Percentiles rank a stretch among this genome's conserved stretches.
Conservation (phyloP, 92 coral and sea anemone genomes). For the Pocillopora grandis region DNA sequence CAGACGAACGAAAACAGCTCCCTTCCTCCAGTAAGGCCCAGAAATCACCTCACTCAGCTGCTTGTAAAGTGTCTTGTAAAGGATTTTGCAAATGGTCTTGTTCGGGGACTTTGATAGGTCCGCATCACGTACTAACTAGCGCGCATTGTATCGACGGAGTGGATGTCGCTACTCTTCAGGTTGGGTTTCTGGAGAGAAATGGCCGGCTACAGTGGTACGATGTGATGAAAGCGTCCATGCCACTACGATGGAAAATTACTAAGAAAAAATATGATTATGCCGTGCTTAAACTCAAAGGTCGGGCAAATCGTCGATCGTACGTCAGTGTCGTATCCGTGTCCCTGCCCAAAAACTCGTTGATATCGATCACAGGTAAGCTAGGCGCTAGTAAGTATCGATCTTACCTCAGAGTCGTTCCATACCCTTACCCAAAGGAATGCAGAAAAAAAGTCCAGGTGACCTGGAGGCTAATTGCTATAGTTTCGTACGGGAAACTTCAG, state of each 20-base stretch:
- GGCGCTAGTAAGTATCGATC: background rate
- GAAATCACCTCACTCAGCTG: constrained; percentile 58
- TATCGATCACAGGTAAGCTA: constrained; percentile 48
- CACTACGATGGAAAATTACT: constrained; percentile 28
- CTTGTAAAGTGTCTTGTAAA: constrained; percentile 71
- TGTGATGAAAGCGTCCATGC: constrained; percentile 38
- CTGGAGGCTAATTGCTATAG: no score
- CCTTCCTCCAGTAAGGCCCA: constrained; percentile 49
- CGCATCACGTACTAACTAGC: constrained; percentile 79
- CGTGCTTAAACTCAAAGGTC: constrained; percentile 41
- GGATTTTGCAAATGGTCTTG: constrained; percentile 66
- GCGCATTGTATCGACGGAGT: constrained; percentile 74
- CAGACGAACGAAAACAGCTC: constrained; percentile 42
- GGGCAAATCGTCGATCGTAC: constrained; percentile 29
- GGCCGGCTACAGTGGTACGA: constrained; percentile 61
- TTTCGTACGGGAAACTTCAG: no score
- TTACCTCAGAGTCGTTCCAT: no score
- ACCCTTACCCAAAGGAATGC: no score
- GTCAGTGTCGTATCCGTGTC: constrained; percentile 19
- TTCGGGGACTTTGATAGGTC: constrained; percentile 69
- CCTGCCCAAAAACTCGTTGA: constrained; percentile 15
- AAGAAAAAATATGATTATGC: constrained; percentile 50
- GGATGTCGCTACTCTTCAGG: constrained; percentile 44
- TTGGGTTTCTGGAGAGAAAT: constrained; percentile 69
- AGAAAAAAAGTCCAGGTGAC: no score